Base-by-base conservation (phyloP, 2,888 invertebrate species). In the Micoletzkya japonica region DNA sequence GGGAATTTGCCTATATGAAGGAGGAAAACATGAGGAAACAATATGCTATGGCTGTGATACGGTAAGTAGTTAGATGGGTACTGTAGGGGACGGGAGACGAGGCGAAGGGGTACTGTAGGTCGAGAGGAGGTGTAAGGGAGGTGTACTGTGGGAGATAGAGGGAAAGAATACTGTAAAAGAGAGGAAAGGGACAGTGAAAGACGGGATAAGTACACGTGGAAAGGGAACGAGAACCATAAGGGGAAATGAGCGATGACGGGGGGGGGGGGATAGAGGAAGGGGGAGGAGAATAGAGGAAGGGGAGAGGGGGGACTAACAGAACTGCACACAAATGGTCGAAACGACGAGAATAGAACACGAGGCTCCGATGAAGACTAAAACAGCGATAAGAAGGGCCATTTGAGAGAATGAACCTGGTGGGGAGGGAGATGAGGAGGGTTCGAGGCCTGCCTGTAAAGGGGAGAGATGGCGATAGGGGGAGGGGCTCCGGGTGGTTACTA, bases 261-360 rank as follows among this genome's bases (percentile, higher is more conserved):
- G 32, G 37, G 34, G 37, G 26, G 37, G 26, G 24, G 14, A 24
- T 26, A 37, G 37, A 36, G n/a, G 37, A 24, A 2, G 32, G 37
- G 30, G 36, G 37, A 44, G 44, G 44, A 44, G 10, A 14, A 24
- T 39, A 36, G 32, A n/a, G 14, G 36, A 7, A 20, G 37, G 10
- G 17, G 34, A 30, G 57, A 24, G 26, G 44, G 32, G 20, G 24
- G 4, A 54, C 76, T 66, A 80, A 70, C 80, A 81, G 64, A 81
- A 77, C 57, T 81, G 81, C 36, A 81, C 81, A 71, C 81, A 81
- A 60, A 81, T 73, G 6, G 81, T 81, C 54, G 81, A 79, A 39
- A 81, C 73, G 54, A 81, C 73, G 52, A 81, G 77, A 17, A 81
- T 76, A 7, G 76, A 74, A 72, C 81, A 81, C 50, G 79, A 77